A percentile compares a stretch with the other conserved stretches of the same genome.
Evolutionary conservation across 1,140 invertebrate genomes (phyloP).

Genomic region (Megathymus violae): DNA sequence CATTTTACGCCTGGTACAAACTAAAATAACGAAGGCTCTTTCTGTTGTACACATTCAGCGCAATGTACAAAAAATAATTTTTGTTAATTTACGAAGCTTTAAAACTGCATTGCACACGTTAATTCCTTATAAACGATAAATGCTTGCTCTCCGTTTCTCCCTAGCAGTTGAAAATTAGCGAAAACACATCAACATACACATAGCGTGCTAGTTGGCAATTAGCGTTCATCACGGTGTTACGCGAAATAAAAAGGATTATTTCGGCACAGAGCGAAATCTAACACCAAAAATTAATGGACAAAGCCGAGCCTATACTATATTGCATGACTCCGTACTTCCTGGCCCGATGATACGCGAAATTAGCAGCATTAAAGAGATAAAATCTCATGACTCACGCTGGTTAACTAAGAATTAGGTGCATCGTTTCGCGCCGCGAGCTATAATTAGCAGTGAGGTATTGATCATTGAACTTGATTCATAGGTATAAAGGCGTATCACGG

Average conservation of each 20-base stretch:
- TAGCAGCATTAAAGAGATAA: conserved; percentile 41
- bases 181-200: background rate
- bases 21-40: no score
- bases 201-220: background rate
- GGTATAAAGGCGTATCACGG: background rate
- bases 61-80: no score
- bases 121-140: no score
- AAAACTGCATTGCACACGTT: no score
- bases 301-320: conserved; percentile 33
- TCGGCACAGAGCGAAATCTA: background rate
- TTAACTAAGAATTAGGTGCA: conserved; percentile 11
- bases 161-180: no score
- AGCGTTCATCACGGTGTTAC: conserved; percentile 1
- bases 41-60: no score
- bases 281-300: conserved; percentile 23
- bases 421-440: conserved; percentile 12
- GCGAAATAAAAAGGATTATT: conserved; percentile 12
- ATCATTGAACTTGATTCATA: conserved; percentile 25
- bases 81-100: no score
- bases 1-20: no score
- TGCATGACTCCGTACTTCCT: conserved; percentile 33
- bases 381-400: conserved; percentile 34
- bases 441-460: conserved; percentile 23
- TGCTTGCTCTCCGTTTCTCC: no score
- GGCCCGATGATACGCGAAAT: conserved; percentile 43